These are phyloP conservation scores for Protonemura montana DNA, from an alignment of 2,888 invertebrate genomes.

Conservation along the genomic window DNA sequence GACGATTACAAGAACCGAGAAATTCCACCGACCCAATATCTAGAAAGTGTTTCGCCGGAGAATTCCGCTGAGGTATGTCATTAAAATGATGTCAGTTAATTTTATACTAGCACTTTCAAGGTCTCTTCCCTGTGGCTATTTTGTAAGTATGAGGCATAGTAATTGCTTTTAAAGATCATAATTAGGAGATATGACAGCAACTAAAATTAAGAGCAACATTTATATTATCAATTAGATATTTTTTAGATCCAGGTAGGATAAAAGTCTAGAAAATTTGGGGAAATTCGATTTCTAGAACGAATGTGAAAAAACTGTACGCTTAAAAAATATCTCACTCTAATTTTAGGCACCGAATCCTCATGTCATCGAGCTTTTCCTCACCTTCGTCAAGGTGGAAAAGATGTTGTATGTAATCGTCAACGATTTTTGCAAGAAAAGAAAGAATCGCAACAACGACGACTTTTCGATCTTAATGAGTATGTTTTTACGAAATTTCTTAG, in stretches of 20 bases:
- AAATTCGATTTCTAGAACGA: too few relatives aligned
- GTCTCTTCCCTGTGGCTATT: too few relatives aligned
- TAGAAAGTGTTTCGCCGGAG: not conserved
- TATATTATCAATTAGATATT: too few relatives aligned
- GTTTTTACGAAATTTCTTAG: not conserved
- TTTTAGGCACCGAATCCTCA: not conserved
- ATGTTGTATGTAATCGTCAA: not conserved
- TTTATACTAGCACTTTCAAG: too few relatives aligned
- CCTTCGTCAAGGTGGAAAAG: constrained; percentile 13
- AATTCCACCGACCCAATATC: constrained; percentile 24
- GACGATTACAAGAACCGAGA: constrained; percentile 2
- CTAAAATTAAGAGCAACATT: too few relatives aligned
- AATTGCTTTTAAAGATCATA: too few relatives aligned
- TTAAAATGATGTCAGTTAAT: too few relatives aligned
- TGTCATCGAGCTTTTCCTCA: not conserved
- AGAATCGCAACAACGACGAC: not conserved
- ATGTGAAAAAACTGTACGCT: too few relatives aligned
- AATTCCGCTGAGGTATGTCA: not conserved
- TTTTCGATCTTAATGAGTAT: not conserved
- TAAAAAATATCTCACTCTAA: not conserved
- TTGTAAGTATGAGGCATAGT: too few relatives aligned
- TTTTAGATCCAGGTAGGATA: too few relatives aligned
- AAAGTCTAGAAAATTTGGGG: too few relatives aligned
- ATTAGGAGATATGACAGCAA: too few relatives aligned
- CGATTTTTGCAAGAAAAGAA: not conserved